Conservation (phyloP, 2,888 invertebrate species). For the Campoletis raptor region DNA sequence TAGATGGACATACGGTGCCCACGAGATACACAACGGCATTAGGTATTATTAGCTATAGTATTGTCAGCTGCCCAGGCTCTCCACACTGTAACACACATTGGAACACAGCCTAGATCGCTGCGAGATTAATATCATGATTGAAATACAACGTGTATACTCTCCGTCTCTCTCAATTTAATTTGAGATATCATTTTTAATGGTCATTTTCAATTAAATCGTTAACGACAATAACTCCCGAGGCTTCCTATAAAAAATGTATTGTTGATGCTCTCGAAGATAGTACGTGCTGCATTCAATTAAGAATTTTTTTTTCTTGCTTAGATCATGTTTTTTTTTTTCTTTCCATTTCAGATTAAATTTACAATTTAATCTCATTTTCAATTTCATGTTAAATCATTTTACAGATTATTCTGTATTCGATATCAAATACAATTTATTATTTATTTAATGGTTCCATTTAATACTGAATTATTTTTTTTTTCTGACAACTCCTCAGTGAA, state of each 20-base stretch:
- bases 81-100: conserved; percentile 18
- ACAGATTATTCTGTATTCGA: background rate
- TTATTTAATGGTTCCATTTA: background rate
- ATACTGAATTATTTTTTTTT: background rate
- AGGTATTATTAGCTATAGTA: conserved; percentile 59
- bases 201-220: conserved; percentile 45
- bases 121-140: conserved; percentile 67
- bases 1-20: conserved; percentile 69
- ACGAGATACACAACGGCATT: conserved; percentile 53
- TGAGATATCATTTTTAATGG: conserved; percentile 56
- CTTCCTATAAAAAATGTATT: conserved; percentile 8
- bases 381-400: background rate
- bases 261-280: conserved; percentile 21
- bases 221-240: conserved; percentile 9
- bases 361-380: background rate
- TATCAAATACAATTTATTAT: background rate
- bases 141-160: conserved; percentile 56
- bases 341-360: background rate
- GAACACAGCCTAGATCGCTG: conserved; percentile 65
- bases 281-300: conserved; percentile 19
- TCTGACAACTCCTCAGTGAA: background rate
- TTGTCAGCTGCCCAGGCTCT: conserved; percentile 62
- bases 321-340: background rate
- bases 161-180: conserved; percentile 59
- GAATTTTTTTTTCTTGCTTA: background rate